These are phyloP conservation scores for Drosophila kanekoi DNA, from an alignment of 2,888 invertebrate species.

Conservation along the genomic window DNA sequence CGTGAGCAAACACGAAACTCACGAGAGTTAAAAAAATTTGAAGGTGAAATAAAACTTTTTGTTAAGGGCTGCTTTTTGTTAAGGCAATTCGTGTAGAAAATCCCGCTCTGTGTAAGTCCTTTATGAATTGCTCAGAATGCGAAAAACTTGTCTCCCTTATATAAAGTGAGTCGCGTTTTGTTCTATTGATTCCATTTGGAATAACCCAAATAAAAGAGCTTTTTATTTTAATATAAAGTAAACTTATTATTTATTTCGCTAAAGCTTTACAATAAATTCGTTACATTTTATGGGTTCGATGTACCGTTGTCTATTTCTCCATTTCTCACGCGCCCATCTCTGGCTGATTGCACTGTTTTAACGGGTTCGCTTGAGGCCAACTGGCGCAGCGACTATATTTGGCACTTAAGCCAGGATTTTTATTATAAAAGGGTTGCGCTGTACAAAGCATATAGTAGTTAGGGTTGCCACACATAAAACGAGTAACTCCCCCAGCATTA, in stretches of 20 bases:
- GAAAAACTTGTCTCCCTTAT: too few species aligned
- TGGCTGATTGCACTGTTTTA: conserved; percentile 30
- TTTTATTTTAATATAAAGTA: neutral
- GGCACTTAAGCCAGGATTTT: conserved; percentile 66
- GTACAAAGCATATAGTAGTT: conserved; percentile 21
- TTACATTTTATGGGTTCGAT: neutral
- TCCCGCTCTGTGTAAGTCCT: too few species aligned
- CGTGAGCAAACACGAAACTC: conserved; percentile 24
- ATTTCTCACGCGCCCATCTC: conserved; percentile 46
- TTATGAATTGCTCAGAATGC: too few species aligned
- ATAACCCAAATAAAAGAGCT: too few species aligned
- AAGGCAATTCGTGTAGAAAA: too few species aligned
- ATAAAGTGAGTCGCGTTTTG: too few species aligned
- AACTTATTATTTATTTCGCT: conserved; percentile 7
- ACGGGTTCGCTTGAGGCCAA: conserved; percentile 43
- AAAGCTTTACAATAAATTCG: conserved; percentile 16
- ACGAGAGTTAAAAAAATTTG: conserved; percentile 3
- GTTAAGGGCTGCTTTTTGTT: neutral
- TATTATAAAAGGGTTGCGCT: conserved; percentile 71
- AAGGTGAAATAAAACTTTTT: conserved; percentile 2
- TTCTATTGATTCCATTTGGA: too few species aligned
- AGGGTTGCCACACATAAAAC: conserved; percentile 37
- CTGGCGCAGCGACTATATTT: conserved; percentile 61
- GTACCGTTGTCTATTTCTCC: neutral
- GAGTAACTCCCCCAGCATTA: conserved; percentile 40